Evolutionary conservation across 2,888 invertebrate species (phyloP), one percentile per base, ranked within the genome.

Genomic region (Luperina testacea): DNA sequence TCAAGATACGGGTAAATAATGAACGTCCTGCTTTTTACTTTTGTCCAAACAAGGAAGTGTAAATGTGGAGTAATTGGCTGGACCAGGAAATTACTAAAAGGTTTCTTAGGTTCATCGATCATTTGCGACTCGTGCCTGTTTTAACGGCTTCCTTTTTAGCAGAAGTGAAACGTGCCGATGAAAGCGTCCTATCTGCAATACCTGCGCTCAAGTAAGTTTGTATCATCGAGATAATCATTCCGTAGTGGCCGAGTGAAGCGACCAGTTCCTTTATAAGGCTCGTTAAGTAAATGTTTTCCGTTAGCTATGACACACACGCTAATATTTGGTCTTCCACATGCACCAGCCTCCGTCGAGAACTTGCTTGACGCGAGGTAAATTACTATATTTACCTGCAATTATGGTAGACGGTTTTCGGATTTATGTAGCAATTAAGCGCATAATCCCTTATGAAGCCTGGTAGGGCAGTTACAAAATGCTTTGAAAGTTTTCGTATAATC

Each of bases 11-110:
- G 88, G 88, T 92, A 91, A 94, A 93, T 94, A 94, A 94, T 91
- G 91, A 91, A 92, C 92, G 91, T 93, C 92, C 91, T 92, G 92
- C 89, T 89, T 90, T 89, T 90, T 91, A 91, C 90, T 91, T 90
- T 91, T 91, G 91, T 90, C 90, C 91, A 92, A 93, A 94, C 90
- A 92, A 94, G 95, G 95, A 94, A 94, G 94, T 94, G 92, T 92
- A 91, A 93, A 93, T 93, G 92, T 92, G 87, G 92, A 94, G 91
- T 93, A 93, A 93, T 93, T 93, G 92, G 89, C 87, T 87, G 87
- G 89, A 91, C 91, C 91, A 92, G 93, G 94, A 94, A 94, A 92
- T 90, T 90, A 90, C 90, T 92, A 91, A 92, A 92, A 92, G 91
- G 90, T 91, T 91, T 92, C 90, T 92, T 89, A 90, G 88, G 91